Evolutionary conservation across 2,888 invertebrate species (phyloP).

Genomic region (Cancer borealis): DNA sequence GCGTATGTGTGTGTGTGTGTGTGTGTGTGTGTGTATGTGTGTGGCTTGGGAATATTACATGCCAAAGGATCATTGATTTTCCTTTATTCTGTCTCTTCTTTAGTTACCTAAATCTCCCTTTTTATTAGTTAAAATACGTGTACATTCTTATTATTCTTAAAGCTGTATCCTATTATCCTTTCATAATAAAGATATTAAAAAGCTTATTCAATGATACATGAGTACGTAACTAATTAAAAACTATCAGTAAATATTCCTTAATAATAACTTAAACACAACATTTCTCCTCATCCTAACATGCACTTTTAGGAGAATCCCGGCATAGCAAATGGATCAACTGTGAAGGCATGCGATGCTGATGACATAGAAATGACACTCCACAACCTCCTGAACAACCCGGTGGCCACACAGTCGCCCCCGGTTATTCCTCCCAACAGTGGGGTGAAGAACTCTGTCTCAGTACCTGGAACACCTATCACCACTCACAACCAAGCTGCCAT

Average conservation of each 20-base stretch:
- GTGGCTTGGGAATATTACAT: background rate
- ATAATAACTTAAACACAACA: background rate
- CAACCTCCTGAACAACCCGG: conserved; percentile 48
- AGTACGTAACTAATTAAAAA: background rate
- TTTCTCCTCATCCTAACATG: background rate
- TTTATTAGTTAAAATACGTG: background rate
- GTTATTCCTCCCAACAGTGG: conserved; percentile 23
- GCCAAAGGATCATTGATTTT: background rate
- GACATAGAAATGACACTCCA: conserved; percentile 50
- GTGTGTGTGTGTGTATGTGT: background rate
- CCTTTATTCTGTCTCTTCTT: background rate
- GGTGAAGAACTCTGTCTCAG: conserved; percentile 61
- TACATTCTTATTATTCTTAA: background rate
- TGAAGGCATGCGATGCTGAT: conserved; percentile 45
- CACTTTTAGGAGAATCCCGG: conserved; percentile 59
- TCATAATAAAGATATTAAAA: background rate
- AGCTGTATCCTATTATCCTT: background rate
- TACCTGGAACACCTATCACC: conserved; percentile 56
- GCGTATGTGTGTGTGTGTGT: background rate
- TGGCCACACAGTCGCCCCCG: conserved; percentile 16
- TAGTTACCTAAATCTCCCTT: background rate
- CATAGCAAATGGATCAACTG: conserved; percentile 66
- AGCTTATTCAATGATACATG: background rate
- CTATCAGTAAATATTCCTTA: background rate
- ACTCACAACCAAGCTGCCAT: conserved; percentile 41